Conservation (phyloP, 2,888 invertebrate species). For the Lasioglossum oenotherae region DNA sequence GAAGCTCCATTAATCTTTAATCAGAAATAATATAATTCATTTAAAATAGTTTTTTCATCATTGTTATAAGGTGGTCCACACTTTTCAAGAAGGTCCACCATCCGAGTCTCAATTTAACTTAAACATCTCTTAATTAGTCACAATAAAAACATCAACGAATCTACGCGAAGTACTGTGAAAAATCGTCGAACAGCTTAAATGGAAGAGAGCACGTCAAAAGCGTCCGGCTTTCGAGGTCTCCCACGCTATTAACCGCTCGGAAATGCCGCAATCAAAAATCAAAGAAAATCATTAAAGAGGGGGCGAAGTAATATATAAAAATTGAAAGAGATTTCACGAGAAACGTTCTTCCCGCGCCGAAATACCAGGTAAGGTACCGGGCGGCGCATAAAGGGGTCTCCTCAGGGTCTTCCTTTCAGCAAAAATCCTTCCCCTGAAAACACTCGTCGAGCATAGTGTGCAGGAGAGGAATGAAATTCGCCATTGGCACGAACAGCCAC, state of each 20-base stretch:
- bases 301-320: background rate
- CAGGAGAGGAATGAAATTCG: slow-evolving; percentile 23
- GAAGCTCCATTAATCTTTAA: background rate
- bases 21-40: too few species aligned
- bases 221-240: background rate
- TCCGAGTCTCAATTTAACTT: background rate
- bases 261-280: background rate
- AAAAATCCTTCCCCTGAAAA: slow-evolving; percentile 5
- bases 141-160: background rate
- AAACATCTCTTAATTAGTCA: background rate
- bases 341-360: background rate
- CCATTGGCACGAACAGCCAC: slow-evolving; percentile 24
- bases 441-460: slow-evolving; percentile 19
- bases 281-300: background rate
- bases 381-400: background rate
- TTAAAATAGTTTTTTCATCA: background rate
- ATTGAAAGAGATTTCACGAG: slow-evolving; percentile 3
- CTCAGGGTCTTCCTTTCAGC: background rate
- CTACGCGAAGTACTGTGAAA: background rate
- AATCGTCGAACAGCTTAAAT: background rate
- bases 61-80: background rate
- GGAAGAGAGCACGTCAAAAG: background rate
- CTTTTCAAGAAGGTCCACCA: background rate
- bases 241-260: background rate
- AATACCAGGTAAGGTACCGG: background rate